Percentiles rank a stretch among this genome's conserved stretches.
Evolutionary conservation across 2,888 invertebrate species (phyloP).

Genomic region (Drosophila kambysellisi): DNA sequence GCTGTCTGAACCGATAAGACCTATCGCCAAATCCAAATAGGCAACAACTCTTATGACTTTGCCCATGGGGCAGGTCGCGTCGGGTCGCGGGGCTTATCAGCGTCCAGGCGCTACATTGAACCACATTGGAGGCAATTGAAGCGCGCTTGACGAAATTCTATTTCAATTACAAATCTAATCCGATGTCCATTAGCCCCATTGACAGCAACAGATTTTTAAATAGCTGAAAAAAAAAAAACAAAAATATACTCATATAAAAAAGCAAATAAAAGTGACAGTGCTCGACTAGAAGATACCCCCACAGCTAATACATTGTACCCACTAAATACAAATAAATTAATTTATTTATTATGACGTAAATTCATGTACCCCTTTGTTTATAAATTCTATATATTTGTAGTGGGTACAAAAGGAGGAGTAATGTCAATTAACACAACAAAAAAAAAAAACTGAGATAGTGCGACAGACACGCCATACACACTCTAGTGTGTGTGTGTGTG

Average conservation of each 20-base stretch:
- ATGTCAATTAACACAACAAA: background rate
- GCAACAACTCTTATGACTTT: constrained; percentile 31
- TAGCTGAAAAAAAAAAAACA: background rate
- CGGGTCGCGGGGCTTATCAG: constrained; percentile 33
- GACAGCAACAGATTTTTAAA: constrained; percentile 19
- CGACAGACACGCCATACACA: background rate
- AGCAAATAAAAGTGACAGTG: background rate
- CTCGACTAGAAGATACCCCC: constrained; percentile 6
- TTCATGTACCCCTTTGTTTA: background rate
- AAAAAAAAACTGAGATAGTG: background rate
- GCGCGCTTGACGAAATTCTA: constrained; percentile 19
- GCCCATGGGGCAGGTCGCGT: constrained; percentile 23
- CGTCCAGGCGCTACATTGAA: constrained; percentile 21
- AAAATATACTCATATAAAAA: background rate
- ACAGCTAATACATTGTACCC: background rate
- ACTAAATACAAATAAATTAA: background rate
- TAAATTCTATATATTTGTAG: background rate
- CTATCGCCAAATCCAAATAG: constrained; percentile 31
- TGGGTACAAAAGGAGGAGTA: background rate
- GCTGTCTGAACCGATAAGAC: constrained; percentile 28
- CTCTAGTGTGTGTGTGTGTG: background rate
- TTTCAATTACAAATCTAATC: constrained; percentile 28
- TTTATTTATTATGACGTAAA: background rate
- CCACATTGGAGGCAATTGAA: constrained; percentile 26
- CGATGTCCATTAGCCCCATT: constrained; percentile 22